phyloP scores from a whole-genome alignment of 2,888 invertebrate genomes.

The Drosophila anomalata region DNA sequence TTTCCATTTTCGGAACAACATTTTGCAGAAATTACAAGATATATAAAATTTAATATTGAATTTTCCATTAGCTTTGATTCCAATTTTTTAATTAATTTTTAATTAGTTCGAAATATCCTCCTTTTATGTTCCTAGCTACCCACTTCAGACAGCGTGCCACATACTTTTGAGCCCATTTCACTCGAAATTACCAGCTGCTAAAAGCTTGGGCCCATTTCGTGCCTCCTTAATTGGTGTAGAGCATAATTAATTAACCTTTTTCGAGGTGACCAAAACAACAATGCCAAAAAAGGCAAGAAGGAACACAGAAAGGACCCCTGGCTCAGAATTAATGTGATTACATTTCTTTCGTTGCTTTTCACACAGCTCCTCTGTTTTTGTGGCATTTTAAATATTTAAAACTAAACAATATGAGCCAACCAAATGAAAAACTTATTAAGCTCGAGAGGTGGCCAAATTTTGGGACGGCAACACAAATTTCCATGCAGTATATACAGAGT shows the following conservation, averaged over 20 bases:
- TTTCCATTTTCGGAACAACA: background rate
- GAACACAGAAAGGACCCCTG: slow-evolving; percentile 9
- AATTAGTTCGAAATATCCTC: background rate
- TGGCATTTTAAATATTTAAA: slow-evolving; percentile 60
- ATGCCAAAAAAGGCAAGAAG: slow-evolving; percentile 27
- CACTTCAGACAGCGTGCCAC: slow-evolving; percentile 1
- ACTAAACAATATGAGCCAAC: slow-evolving; percentile 19
- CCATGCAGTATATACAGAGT: background rate
- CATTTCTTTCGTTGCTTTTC: slow-evolving; percentile 34
- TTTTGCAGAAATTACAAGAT: background rate
- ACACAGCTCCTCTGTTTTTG: slow-evolving; percentile 28
- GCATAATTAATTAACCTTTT: slow-evolving; percentile 68
- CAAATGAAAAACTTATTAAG: slow-evolving; percentile 52
- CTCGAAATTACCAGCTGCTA: slow-evolving; percentile 20
- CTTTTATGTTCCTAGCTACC: slow-evolving; percentile 6
- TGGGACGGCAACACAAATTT: slow-evolving; percentile 9
- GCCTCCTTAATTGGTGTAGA: slow-evolving; percentile 46
- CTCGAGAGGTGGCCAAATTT: slow-evolving; percentile 31
- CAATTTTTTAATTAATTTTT: slow-evolving; percentile 17
- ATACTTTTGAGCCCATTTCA: slow-evolving; percentile 17
- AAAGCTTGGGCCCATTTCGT: slow-evolving; percentile 52
- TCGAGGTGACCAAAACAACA: slow-evolving; percentile 51
- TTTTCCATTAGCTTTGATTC: background rate
- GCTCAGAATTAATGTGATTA: slow-evolving; percentile 52
- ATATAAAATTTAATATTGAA: background rate